These are phyloP conservation scores for Macrostomum cliftonense DNA, from an alignment of 2,888 invertebrate genomes.

Conservation along the genomic window DNA sequence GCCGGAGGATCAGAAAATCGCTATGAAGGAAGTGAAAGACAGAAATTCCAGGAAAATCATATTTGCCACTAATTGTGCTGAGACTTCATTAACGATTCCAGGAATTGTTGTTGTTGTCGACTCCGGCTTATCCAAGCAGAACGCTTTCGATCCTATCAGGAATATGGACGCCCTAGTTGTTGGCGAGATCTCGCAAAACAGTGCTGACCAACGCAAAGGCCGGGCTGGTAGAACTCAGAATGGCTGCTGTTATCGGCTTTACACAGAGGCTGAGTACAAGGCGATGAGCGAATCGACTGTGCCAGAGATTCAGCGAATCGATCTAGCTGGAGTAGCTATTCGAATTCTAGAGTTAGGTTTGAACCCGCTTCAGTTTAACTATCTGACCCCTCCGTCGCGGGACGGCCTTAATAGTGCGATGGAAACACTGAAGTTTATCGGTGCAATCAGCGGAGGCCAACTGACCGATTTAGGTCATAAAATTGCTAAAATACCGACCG, in stretches of 20 bases:
- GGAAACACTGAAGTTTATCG: constrained; percentile 13
- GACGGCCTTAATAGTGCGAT: constrained; percentile 10
- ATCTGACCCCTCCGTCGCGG: not conserved
- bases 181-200: constrained; percentile 24
- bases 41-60: constrained; percentile 27
- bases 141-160: constrained; percentile 24
- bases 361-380: constrained; percentile 13
- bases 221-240: constrained; percentile 33
- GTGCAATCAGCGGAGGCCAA: constrained; percentile 13
- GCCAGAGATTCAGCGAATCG: constrained; percentile 32
- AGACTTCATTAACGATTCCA: constrained; percentile 37
- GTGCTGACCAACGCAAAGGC: constrained; percentile 36
- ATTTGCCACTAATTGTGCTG: constrained; percentile 37
- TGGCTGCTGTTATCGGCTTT: constrained; percentile 34
- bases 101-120: constrained; percentile 36
- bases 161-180: constrained; percentile 24
- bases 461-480: constrained; percentile 12
- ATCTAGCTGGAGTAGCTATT: constrained; percentile 24
- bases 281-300: constrained; percentile 19
- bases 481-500: constrained; percentile 15
- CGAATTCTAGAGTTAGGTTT: constrained; percentile 28
- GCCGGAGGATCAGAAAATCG: constrained; percentile 25
- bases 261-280: constrained; percentile 23
- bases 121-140: constrained; percentile 33
- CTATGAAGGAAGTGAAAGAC: constrained; percentile 19